Evolutionary conservation across 2,113 vertebrate species (phyloP), one percentile per base, ranked within the genome.

Genomic region (Ceratotherium simum): DNA sequence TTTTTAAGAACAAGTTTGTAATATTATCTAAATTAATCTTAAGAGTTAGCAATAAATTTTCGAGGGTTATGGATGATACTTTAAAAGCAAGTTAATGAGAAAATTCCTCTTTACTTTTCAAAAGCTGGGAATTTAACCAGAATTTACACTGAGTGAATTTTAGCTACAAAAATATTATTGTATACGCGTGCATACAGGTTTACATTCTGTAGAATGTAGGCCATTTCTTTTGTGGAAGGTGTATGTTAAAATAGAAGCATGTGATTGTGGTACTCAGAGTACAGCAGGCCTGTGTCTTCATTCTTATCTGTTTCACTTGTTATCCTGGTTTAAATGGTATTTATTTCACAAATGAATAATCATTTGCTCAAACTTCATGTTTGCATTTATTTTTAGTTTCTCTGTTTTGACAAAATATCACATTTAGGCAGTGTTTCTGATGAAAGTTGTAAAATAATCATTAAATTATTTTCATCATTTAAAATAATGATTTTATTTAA

Each of bases 341-440:
- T 65, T 65, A 39, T 33, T 83, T 84, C 79, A 58, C 62, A 48
- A 79, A 39, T 89, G 72, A 88, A 36, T 39, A 64, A 48, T 60
- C 36, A 58, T 46, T 78, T 69, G 31, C 12, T 69, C 14, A 69
- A 64, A 31, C 31, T 33, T 2, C 33, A 36, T 42, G 5, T 58
- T 72, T 90, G 16, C 36, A 72, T 91, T 83, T 62, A 65, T 46
- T 85, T 95, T 86, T 64, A 56, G 73, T 80, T 95, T 92, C 39
- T 73, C 29, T 85, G 54, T 92, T 31, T 51, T 96, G 65, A 92
- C 82, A 96, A 51, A 70, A 33, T 33, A 48, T 17, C 20, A 48
- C 67, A 69, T 67, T 95, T 76, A 97, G 87, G 36, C 23, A 60
- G 87, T 33, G 60, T 90, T 95, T 97, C n/a, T 86, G 39, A 72